Percentiles rank a stretch among this genome's conserved stretches.
phyloP scores from a whole-genome alignment of 2,113 vertebrate genomes.

The Mesocricetus auratus region DNA sequence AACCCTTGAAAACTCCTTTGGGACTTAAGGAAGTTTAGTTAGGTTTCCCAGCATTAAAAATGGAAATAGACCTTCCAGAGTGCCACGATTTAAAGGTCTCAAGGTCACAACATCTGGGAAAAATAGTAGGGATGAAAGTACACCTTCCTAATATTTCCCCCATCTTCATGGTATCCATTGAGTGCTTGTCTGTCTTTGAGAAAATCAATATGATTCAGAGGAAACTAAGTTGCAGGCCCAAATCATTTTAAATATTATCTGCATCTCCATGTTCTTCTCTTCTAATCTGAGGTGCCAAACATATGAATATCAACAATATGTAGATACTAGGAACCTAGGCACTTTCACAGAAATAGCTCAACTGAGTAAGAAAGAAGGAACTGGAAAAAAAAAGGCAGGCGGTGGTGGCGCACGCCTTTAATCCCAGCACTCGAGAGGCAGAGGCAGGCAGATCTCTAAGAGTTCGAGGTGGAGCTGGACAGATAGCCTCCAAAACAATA shows the following conservation, averaged over 20 bases:
- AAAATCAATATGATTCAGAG: neutral
- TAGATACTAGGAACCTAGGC: neutral
- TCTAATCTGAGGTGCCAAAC: neutral
- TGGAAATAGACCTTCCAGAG: neutral
- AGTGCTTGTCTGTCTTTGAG: neutral
- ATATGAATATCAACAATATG: neutral
- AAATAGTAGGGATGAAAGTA: neutral
- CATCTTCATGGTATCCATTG: neutral
- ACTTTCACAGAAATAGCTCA: neutral
- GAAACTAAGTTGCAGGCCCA: neutral
- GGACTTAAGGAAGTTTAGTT: neutral
- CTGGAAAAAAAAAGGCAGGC: too few relatives aligned
- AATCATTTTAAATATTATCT: neutral
- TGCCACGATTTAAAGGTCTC: neutral
- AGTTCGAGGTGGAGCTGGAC: too few relatives aligned
- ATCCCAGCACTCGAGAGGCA: too few relatives aligned
- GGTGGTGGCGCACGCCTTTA: too few relatives aligned
- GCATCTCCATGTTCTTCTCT: neutral
- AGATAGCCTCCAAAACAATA: too few relatives aligned
- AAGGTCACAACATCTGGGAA: neutral
- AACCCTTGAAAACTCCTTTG: neutral
- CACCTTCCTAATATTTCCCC: neutral
- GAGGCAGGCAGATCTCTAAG: too few relatives aligned
- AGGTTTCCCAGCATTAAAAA: neutral
- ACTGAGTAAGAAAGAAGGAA: neutral